Evolutionary conservation across 2,113 vertebrate species (phyloP).

Genomic region (Nicator chloris): DNA sequence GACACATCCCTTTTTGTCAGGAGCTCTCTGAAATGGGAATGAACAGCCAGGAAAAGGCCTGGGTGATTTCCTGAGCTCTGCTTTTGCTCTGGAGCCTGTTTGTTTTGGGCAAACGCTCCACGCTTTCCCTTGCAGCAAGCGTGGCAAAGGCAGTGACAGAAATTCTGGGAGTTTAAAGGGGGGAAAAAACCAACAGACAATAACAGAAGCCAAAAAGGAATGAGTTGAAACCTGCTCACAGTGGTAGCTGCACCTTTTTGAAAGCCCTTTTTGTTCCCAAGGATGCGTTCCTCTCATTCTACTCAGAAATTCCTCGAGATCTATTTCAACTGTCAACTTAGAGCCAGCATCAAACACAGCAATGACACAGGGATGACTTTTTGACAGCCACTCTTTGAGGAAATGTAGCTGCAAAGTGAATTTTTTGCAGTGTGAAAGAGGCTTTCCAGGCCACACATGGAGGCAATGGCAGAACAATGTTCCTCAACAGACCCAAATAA

Average conservation of each 20-base stretch:
- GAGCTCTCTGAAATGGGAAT: neutral
- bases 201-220: neutral
- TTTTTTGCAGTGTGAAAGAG: neutral
- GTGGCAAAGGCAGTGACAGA: neutral
- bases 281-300: neutral
- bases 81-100: neutral
- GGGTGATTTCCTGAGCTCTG: neutral
- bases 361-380: neutral
- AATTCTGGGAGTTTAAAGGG: neutral
- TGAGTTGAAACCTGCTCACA: neutral
- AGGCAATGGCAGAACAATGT: neutral
- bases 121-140: accelerated
- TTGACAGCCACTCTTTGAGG: neutral
- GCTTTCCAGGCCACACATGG: neutral
- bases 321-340: neutral
- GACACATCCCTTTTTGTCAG: neutral
- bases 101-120: neutral
- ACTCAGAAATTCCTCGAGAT: neutral
- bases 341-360: neutral
- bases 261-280: neutral
- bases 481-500: neutral
- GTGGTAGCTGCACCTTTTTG: neutral
- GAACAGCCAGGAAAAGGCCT: neutral
- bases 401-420: neutral
- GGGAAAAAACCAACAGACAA: neutral